Evolutionary conservation across 2,113 vertebrate species (phyloP), one percentile per base, ranked within the genome.

Genomic region (Colaptes auratus): DNA sequence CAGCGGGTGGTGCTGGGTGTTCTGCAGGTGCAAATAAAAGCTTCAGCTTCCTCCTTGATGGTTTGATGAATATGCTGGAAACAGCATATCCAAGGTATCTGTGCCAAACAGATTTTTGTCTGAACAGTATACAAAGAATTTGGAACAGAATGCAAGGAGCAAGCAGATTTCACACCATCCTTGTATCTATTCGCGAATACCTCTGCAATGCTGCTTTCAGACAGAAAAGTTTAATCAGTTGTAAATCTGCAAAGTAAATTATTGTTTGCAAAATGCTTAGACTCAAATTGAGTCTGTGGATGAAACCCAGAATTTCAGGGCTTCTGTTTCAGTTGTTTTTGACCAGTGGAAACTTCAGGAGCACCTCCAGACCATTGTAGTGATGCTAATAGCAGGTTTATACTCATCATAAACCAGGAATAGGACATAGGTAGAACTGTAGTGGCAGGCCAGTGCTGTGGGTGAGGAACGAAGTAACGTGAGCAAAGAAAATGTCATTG

Each of bases 401-500:
- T 81, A 31, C 48, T 88, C 79, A n/a, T 83, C 58, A 14, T 31
- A 61, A 39, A 80, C 10, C 12, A 58, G 35, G 59, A 63, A 79
- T 46, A 77, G 60, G 60, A 65, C 76, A 17, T 4, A 31, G 44
- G 35, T 20, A 33, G 50, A 78, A 92, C 46, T 89, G 19, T 23
- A 52, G 82, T 59, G 82, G 27, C 65, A 52, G 60, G 16, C 4
- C 23, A 44, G 70, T 46, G 84, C 89, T 74, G 33, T 58, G 69
- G 14, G 28, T 83, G 85, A 81, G 80, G 65, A 94, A 71, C 79
- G 83, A 86, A 92, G 93, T 91, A 88, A 88, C 75, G 90, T 63
- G 91, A 90, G 92, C 70, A 94, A 92, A 95, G 89, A 95, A 95
- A 91, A 92, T 90, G 82, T 86, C 88, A 79, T 42, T 94, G 90